These are phyloP conservation scores for Eumaeus atala DNA, from an alignment of 1,140 invertebrate species.

Conservation along the genomic window DNA sequence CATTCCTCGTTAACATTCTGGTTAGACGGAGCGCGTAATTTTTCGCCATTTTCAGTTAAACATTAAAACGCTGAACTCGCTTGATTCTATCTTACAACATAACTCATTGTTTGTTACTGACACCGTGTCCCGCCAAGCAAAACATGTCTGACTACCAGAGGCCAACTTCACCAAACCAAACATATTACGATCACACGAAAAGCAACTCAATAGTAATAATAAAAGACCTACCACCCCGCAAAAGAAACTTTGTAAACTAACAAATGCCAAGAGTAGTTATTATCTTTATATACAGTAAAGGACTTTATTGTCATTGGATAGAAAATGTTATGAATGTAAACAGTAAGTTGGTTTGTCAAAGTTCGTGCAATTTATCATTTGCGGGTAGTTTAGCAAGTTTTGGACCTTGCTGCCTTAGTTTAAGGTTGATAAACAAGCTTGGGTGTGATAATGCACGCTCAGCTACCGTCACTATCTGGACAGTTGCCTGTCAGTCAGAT, in stretches of 20 bases:
- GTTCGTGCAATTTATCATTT: slow-evolving; percentile 14
- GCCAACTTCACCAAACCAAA: slow-evolving; percentile 17
- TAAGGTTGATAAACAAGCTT: slow-evolving; percentile 7
- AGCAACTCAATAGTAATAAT: slow-evolving; percentile 13
- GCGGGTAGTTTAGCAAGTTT: slow-evolving; percentile 2
- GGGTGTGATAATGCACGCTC: slow-evolving; percentile 14
- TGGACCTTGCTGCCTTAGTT: slow-evolving; percentile 10
- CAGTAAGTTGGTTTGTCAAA: slow-evolving; percentile 20
- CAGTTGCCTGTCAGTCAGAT: slow-evolving; percentile 33
- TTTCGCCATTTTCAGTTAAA: slow-evolving; percentile 20
- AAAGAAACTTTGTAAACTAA: slow-evolving; percentile 21
- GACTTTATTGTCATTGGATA: slow-evolving; percentile 15
- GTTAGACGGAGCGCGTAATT: not conserved
- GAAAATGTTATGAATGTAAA: slow-evolving; percentile 16
- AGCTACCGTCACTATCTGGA: slow-evolving; percentile 38
- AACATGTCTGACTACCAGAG: slow-evolving; percentile 29
- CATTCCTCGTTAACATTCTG: not conserved
- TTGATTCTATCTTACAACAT: slow-evolving; percentile 32
- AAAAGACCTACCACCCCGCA: slow-evolving; percentile 19
- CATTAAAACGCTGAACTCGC: slow-evolving; percentile 27
- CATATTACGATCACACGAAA: slow-evolving; percentile 5
- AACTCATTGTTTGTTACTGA: slow-evolving; percentile 31
- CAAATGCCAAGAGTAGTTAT: slow-evolving; percentile 20
- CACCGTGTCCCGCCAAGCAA: slow-evolving; percentile 30
- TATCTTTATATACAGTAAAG: slow-evolving; percentile 9